Percentiles rank a stretch among this genome's conserved stretches.
Conservation (phyloP, 1,140 invertebrate genomes). For the Zaprionus davidi region DNA sequence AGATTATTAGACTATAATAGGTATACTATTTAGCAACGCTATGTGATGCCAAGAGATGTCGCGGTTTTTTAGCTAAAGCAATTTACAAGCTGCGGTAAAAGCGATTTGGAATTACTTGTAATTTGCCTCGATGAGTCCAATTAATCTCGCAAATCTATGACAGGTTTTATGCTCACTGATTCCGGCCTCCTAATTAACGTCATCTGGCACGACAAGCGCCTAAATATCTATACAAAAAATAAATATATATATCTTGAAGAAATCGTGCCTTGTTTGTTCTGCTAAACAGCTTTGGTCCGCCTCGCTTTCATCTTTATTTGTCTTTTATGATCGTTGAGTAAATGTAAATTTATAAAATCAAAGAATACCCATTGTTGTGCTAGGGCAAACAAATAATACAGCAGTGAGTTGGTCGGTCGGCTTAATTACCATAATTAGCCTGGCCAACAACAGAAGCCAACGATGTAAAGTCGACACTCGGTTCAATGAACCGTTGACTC, state of each 20-base stretch:
- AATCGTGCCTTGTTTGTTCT: background rate
- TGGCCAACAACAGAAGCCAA: constrained; percentile 28
- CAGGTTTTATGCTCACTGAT: constrained; percentile 35
- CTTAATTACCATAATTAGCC: constrained; percentile 74
- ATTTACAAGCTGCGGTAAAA: constrained; percentile 25
- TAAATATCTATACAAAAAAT: background rate
- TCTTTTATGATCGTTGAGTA: constrained; percentile 6
- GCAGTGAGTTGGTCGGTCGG: constrained; percentile 17
- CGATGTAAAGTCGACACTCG: constrained; percentile 12
- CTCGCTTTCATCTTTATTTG: background rate
- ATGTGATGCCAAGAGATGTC: constrained; percentile 20
- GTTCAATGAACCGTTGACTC: constrained; percentile 67
- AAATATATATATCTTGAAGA: background rate
- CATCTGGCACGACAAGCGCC: background rate
- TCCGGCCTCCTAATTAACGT: constrained; percentile 11
- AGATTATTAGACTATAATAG: constrained; percentile 6
- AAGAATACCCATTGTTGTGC: constrained; percentile 62
- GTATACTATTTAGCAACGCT: background rate
- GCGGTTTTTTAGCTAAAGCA: constrained; percentile 23
- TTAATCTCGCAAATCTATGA: constrained; percentile 29
- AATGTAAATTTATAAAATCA: constrained; percentile 44
- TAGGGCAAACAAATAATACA: constrained; percentile 23
- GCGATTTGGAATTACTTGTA: constrained; percentile 19
- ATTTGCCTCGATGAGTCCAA: constrained; percentile 25
- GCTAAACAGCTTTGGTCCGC: background rate